Conservation (phyloP, 2,113 vertebrate species). For the Mastomys natalensis region DNA sequence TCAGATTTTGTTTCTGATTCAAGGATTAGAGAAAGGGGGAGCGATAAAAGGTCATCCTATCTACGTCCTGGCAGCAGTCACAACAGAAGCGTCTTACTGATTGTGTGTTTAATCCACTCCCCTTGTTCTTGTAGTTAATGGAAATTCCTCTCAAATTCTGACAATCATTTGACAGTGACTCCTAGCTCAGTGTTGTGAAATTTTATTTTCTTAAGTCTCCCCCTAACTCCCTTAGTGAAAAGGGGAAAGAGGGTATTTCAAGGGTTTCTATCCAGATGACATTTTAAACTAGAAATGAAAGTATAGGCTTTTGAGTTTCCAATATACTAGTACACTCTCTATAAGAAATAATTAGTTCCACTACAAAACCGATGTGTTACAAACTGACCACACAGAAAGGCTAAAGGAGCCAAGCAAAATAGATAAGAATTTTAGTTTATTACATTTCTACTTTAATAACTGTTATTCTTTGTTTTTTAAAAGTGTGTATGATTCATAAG, state of each 20-base stretch:
- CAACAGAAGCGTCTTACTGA: background rate
- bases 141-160: constrained; percentile 67
- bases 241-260: constrained; percentile 23
- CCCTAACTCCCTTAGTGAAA: constrained; percentile 42
- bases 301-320: background rate
- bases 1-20: constrained; percentile 68
- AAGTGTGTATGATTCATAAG: background rate
- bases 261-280: constrained; percentile 41
- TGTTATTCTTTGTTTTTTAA: background rate
- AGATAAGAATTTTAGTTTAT: background rate
- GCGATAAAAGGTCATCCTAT: constrained; percentile 62
- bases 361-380: constrained; percentile 10
- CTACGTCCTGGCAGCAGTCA: constrained; percentile 19
- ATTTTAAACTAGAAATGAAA: constrained; percentile 68
- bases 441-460: background rate
- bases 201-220: constrained; percentile 64
- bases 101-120: constrained; percentile 62
- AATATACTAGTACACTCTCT: background rate
- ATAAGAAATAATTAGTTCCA: constrained; percentile 30
- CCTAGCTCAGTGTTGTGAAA: background rate
- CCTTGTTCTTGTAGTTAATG: constrained; percentile 64
- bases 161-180: constrained; percentile 65
- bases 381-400: background rate
- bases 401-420: background rate
- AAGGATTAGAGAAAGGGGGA: constrained; percentile 63